Evolutionary conservation across 2,797 vertebrate species (phyloP).

Genomic region (Epinephelus coioides): DNA sequence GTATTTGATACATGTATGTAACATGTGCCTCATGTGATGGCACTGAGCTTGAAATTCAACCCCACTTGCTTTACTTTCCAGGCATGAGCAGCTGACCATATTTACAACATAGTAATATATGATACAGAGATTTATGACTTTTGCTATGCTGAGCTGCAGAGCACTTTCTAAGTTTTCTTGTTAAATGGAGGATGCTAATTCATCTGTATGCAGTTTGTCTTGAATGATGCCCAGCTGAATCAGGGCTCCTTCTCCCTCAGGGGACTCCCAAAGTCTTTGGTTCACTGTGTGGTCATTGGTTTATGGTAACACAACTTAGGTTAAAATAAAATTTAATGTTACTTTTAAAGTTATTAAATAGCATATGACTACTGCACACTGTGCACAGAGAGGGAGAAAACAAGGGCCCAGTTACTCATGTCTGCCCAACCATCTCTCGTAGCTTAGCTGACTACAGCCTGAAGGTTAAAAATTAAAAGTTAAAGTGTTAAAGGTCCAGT

Average conservation of each 20-base stretch:
- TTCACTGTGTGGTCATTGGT: not conserved
- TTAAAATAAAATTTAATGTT: not conserved
- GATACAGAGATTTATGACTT: not conserved
- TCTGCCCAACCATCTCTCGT: too few relatives aligned
- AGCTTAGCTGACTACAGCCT: not conserved
- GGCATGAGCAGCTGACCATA: slow-evolving; percentile 33
- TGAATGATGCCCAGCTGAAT: not conserved
- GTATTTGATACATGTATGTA: not conserved
- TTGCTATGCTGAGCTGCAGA: not conserved
- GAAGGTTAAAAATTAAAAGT: not conserved
- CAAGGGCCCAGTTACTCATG: too few relatives aligned
- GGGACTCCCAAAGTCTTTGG: not conserved
- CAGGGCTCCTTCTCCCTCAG: not conserved
- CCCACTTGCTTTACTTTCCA: slow-evolving; percentile 7
- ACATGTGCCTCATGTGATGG: slow-evolving; percentile 10
- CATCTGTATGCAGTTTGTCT: not conserved
- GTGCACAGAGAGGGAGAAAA: not conserved
- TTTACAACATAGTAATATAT: slow-evolving; percentile 14
- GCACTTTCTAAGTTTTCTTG: slow-evolving; percentile 40
- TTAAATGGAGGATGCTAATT: slow-evolving; percentile 3
- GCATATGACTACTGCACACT: not conserved
- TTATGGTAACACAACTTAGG: not conserved
- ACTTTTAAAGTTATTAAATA: too few relatives aligned
- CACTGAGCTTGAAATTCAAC: slow-evolving; percentile 34
- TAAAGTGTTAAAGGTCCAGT: not conserved